Evolutionary conservation across 2,113 vertebrate genomes (phyloP).

Genomic region (Anhinga anhinga): DNA sequence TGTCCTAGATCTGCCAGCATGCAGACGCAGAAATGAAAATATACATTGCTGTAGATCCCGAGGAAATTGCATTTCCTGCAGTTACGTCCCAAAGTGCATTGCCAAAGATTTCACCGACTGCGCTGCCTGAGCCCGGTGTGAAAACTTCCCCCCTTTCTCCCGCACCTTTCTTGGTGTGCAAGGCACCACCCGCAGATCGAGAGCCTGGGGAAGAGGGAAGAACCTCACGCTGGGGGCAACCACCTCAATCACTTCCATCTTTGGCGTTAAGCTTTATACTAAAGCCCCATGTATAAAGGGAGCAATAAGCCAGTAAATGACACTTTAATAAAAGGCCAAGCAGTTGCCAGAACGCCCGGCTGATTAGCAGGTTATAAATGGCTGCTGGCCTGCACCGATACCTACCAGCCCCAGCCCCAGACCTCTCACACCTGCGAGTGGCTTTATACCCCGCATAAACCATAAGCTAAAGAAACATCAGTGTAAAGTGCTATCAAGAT

Average conservation of each 20-base stretch:
- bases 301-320: not conserved
- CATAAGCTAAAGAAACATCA: not conserved
- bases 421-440: not conserved
- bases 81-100: not conserved
- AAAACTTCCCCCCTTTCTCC: not conserved
- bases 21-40: not conserved
- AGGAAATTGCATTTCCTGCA: not conserved
- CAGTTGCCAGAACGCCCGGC: not conserved
- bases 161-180: rapidly evolving
- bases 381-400: rapidly evolving
- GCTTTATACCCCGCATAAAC: not conserved
- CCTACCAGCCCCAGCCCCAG: not conserved
- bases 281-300: not conserved
- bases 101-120: not conserved
- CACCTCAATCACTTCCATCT: not conserved
- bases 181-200: rapidly evolving
- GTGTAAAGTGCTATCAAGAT: not conserved
- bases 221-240: not conserved
- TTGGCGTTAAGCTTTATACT: not conserved
- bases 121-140: not conserved
- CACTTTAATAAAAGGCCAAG: not conserved
- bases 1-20: not conserved
- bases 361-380: not conserved
- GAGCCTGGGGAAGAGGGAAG: not conserved
- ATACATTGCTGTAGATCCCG: not conserved